Conservation (phyloP, 2,888 invertebrate species). For the Acleris literana region DNA sequence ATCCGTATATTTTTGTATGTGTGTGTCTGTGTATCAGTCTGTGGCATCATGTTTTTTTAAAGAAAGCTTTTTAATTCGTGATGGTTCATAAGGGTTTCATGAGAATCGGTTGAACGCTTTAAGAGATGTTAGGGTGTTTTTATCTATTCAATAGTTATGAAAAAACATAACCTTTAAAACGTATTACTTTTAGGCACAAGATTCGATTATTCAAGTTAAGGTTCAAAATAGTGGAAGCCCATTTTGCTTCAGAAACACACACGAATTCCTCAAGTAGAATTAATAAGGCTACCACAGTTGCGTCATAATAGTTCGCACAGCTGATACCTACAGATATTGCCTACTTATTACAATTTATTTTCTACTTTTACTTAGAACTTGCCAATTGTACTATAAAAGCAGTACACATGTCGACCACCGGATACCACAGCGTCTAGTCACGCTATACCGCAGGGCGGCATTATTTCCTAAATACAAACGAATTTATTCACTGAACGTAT, state of each 20-base stretch:
- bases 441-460: conserved; percentile 28
- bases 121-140: too few relatives aligned
- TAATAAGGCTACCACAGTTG: conserved; percentile 41
- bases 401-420: conserved; percentile 6
- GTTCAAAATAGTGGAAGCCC: conserved; percentile 6
- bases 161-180: neutral
- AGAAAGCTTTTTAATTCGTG: too few relatives aligned
- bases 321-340: conserved; percentile 29
- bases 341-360: conserved; percentile 19
- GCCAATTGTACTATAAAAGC: conserved; percentile 1
- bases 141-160: too few relatives aligned
- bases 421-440: conserved; percentile 20
- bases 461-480: conserved; percentile 26
- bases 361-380: neutral
- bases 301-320: conserved; percentile 44
- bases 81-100: too few relatives aligned
- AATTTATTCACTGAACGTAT: conserved; percentile 22
- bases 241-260: conserved; percentile 25
- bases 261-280: conserved; percentile 37
- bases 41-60: too few relatives aligned
- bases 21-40: too few relatives aligned
- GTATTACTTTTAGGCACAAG: too few relatives aligned
- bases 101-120: too few relatives aligned
- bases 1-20: too few relatives aligned
- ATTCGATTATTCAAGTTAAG: too few relatives aligned